Conservation (phyloP, 2,113 vertebrate genomes). For the Ammospiza caudacuta region DNA sequence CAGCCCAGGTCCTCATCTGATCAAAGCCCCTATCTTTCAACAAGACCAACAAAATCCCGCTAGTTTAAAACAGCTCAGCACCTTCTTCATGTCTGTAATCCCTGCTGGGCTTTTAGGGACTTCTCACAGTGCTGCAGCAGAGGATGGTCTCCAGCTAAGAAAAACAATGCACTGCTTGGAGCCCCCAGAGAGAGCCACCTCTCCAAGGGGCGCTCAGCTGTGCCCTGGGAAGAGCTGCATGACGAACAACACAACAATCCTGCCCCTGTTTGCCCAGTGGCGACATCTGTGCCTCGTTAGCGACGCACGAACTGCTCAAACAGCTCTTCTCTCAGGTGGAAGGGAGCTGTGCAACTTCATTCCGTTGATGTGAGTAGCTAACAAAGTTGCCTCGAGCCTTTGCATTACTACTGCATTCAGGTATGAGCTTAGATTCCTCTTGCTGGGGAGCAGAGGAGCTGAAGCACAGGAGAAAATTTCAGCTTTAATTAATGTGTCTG, state of each 20-base stretch:
- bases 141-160: background rate
- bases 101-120: background rate
- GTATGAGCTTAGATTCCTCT: conserved; percentile 21
- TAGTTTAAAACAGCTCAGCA: background rate
- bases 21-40: background rate
- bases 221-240: background rate
- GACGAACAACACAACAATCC: background rate
- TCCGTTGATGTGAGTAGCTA: conserved; percentile 14
- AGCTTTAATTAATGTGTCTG: background rate
- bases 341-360: conserved; percentile 32
- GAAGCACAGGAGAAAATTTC: background rate
- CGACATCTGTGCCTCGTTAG: conserved; percentile 5
- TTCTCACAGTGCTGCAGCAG: background rate
- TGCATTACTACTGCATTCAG: background rate
- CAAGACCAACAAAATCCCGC: background rate
- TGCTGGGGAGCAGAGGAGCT: background rate
- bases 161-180: background rate
- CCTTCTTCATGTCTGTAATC: background rate
- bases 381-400: conserved; percentile 29
- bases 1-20: background rate
- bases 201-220: fast-evolving
- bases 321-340: conserved; percentile 23
- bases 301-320: background rate
- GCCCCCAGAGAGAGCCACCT: background rate
- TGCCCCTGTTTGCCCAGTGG: background rate